Evolutionary conservation across 2,888 invertebrate genomes (phyloP).

Genomic region (Drepanosiphum platanoidis): DNA sequence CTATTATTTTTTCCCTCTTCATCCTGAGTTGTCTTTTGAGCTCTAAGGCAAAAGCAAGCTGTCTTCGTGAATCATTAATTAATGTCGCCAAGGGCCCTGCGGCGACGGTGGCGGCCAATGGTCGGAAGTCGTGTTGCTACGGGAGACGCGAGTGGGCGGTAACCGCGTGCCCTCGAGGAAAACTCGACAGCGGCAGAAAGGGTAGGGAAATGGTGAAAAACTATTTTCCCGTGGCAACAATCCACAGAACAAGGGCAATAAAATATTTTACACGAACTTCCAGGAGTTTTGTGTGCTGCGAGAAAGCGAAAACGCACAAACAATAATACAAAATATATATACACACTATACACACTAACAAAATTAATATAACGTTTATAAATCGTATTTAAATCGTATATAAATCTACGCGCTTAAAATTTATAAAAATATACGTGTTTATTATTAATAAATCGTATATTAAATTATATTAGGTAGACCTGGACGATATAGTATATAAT

Average conservation of each 20-base stretch:
- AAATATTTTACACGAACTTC: constrained; percentile 53
- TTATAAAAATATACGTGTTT: neutral
- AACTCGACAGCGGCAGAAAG: constrained; percentile 18
- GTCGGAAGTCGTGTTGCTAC: constrained; percentile 62
- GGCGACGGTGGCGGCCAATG: constrained; percentile 51
- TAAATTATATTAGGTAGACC: no score
- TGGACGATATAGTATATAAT: no score
- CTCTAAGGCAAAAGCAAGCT: constrained; percentile 13
- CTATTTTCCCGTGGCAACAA: constrained; percentile 56
- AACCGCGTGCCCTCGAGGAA: constrained; percentile 61
- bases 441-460: no score
- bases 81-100: constrained; percentile 32
- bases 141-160: constrained; percentile 61
- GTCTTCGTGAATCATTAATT: constrained; percentile 59
- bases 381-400: neutral
- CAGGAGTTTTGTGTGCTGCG: neutral
- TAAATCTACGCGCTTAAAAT: no score
- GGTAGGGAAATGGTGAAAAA: constrained; percentile 57
- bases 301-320: constrained; percentile 10
- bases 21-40: neutral
- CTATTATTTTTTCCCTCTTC: neutral
- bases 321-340: neutral
- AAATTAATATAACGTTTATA: neutral
- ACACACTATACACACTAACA: neutral
- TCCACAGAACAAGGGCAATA: constrained; percentile 45